A percentile compares a stretch with the other conserved stretches of the same genome.
Conservation (phyloP, 37 sponge, comb jelly and placozoan species). For the Beroe ovata region DNA sequence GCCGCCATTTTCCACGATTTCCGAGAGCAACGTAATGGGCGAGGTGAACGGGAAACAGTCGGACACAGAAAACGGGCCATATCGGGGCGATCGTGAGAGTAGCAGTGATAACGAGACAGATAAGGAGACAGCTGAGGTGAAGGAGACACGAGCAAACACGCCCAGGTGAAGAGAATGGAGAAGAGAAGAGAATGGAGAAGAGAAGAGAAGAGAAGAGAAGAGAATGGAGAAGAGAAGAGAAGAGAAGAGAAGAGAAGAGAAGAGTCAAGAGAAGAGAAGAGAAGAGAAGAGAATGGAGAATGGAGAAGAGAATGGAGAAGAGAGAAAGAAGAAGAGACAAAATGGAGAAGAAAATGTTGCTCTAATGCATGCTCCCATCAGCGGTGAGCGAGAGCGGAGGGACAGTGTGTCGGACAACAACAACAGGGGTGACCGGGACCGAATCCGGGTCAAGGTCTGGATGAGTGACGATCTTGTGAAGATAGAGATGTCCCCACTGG, state of each 20-base stretch:
- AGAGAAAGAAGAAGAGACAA: neutral
- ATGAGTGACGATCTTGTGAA: slow-evolving; percentile 51
- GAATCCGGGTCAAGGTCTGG: slow-evolving; percentile 54
- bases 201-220: neutral
- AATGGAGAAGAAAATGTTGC: neutral
- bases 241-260: neutral
- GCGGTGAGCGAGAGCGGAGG: neutral
- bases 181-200: neutral
- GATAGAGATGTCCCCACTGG: slow-evolving; percentile 56
- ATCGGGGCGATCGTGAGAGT: neutral
- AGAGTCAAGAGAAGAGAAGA: neutral
- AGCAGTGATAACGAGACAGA: slow-evolving; percentile 10
- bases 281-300: neutral
- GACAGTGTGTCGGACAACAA: slow-evolving; percentile 28
- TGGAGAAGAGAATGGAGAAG: neutral
- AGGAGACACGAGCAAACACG: neutral
- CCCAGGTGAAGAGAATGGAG: slow-evolving; percentile 37
- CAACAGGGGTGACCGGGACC: neutral
- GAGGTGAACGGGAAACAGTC: neutral
- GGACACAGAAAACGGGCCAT: neutral
- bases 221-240: neutral
- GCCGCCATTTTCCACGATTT: slow-evolving; percentile 25
- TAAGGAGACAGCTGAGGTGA: neutral
- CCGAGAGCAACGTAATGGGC: neutral
- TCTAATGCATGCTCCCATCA: neutral